phyloP scores from a whole-genome alignment of 2,113 vertebrate genomes.

The Plecturocebus donacophilus region DNA sequence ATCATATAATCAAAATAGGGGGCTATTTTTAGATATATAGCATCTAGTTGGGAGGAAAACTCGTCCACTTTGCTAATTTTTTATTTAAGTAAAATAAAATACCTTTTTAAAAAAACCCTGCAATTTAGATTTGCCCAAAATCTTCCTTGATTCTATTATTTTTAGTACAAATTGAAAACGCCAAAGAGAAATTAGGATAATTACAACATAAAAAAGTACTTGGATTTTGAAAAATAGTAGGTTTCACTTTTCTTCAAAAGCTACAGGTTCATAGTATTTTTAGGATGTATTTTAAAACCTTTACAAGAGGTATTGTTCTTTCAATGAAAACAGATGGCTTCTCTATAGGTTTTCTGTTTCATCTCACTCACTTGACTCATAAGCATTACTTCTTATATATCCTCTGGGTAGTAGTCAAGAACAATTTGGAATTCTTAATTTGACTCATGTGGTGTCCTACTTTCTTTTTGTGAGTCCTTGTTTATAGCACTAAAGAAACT shows the following conservation, averaged over 20 bases:
- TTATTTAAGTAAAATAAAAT: slow-evolving; percentile 29
- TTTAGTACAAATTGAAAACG: slow-evolving; percentile 37
- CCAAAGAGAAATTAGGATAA: slow-evolving; percentile 35
- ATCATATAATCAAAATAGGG: slow-evolving; percentile 31
- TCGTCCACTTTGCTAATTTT: not conserved
- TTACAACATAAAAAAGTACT: slow-evolving; percentile 10
- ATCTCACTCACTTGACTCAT: not conserved
- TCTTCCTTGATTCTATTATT: not conserved
- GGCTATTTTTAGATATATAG: not conserved
- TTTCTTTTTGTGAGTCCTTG: slow-evolving; percentile 3
- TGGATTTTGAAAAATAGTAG: slow-evolving; percentile 16
- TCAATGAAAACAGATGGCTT: slow-evolving; percentile 21
- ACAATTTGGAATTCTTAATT: slow-evolving; percentile 8
- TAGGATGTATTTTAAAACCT: slow-evolving; percentile 20
- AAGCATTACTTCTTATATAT: not conserved
- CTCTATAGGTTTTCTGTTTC: slow-evolving; percentile 8
- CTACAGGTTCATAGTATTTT: slow-evolving; percentile 8
- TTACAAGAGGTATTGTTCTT: slow-evolving; percentile 6
- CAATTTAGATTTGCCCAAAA: not conserved
- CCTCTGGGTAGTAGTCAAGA: slow-evolving; percentile 26
- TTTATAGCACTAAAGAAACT: slow-evolving; percentile 70
- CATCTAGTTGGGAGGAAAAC: not conserved
- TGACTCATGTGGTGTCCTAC: not conserved
- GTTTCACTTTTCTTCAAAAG: slow-evolving; percentile 27
- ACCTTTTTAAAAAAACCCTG: not conserved